Conservation (phyloP, 1,140 invertebrate genomes). For the Eueides isabella region DNA sequence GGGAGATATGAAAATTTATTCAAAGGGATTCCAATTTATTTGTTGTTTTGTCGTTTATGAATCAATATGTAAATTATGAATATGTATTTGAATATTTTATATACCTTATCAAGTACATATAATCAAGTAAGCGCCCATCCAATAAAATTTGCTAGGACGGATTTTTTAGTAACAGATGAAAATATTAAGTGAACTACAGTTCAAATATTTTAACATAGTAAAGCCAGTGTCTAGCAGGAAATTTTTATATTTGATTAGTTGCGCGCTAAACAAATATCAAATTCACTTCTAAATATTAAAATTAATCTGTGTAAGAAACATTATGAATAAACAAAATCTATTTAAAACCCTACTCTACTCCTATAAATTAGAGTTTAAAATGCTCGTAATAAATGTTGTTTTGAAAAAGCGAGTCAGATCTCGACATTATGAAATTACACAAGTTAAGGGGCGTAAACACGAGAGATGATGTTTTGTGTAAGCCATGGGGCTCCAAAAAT, state of each 20-base stretch:
- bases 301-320: neutral
- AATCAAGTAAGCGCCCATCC: too few relatives aligned
- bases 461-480: constrained; percentile 56
- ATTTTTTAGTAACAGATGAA: neutral
- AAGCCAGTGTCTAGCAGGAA: neutral
- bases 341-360: neutral
- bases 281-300: neutral
- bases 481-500: constrained; percentile 65
- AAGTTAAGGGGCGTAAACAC: constrained; percentile 52
- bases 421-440: constrained; percentile 48
- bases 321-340: neutral
- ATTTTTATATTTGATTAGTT: neutral
- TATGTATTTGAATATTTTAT: too few relatives aligned
- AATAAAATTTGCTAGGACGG: too few relatives aligned
- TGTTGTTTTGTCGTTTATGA: constrained; percentile 4
- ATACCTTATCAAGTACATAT: too few relatives aligned
- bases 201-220: neutral
- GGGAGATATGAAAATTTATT: constrained; percentile 36
- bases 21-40: constrained; percentile 27
- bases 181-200: neutral
- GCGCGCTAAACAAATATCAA: constrained; percentile 1
- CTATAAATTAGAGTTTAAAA: neutral
- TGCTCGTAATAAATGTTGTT: neutral
- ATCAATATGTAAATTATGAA: too few relatives aligned
- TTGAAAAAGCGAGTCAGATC: constrained; percentile 31